Evolutionary conservation across 2,113 vertebrate species (phyloP).

Genomic region (cat (Felis catus)): DNA sequence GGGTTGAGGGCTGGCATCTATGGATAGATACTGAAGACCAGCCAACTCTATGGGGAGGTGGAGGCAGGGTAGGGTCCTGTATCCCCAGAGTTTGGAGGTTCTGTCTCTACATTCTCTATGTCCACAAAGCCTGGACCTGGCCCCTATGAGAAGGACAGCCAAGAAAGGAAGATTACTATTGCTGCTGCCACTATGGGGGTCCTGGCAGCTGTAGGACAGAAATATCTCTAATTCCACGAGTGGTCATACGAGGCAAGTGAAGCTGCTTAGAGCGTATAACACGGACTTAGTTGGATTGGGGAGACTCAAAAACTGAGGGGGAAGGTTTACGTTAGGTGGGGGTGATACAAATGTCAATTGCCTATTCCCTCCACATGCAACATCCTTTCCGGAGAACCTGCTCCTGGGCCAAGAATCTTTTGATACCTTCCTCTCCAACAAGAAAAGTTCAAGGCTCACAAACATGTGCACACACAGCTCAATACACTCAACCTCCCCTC

Average conservation of each 20-base stretch:
- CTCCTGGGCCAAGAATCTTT: background rate
- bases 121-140: background rate
- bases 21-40: background rate
- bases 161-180: slow-evolving; percentile 38
- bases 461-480: background rate
- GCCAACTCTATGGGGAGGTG: background rate
- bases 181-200: background rate
- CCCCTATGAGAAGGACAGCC: background rate
- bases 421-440: background rate
- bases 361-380: background rate
- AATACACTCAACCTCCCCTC: background rate
- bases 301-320: background rate
- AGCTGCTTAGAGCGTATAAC: slow-evolving; percentile 53
- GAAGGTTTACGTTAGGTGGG: background rate
- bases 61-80: background rate
- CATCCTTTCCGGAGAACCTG: background rate
- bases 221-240: slow-evolving; percentile 60
- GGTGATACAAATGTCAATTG: background rate
- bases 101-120: background rate
- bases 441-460: slow-evolving; percentile 45
- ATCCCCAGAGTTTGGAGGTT: background rate
- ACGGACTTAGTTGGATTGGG: slow-evolving; percentile 50
- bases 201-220: slow-evolving; percentile 44
- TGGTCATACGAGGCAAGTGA: slow-evolving; percentile 46
- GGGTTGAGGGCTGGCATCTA: background rate